Evolutionary conservation across 1,140 invertebrate species (phyloP), one percentile per base, ranked within the genome.

Genomic region (Calephelis nemesis): DNA sequence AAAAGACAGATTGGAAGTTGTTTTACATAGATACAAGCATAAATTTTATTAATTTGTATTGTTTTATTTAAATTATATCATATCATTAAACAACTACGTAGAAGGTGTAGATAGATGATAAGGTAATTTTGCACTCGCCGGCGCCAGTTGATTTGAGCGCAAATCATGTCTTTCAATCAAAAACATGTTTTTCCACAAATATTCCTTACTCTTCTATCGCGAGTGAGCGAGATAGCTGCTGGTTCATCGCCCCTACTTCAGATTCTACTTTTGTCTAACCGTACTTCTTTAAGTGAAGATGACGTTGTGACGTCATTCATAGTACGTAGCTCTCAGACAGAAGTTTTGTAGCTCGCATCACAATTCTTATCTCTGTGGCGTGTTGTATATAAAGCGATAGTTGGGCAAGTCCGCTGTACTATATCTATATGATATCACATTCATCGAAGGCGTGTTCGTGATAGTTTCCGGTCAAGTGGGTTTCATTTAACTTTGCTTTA

Each of bases 291-390:
- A 72, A 84, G 75, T 75, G 86, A 78, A 84, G 82, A 87, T 78
- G 75, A 72, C 67, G 76, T 13, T 69, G 68, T 87, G 81, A 89
- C 89, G 87, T 90, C 85, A 85, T 85, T 90, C 87, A 91, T 91
- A 88, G 89, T 91, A 91, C 89, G 89, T 91, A 91, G 89, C 89
- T 91, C 87, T 91, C 80, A 83, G 86, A 91, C 80, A 79, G 82
- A 81, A 84, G 87, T 91, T 72, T 74, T 88, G 88, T 89, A 91
- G 85, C 87, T 91, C 87, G 87, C 80, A 82, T 88, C 83, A 85
- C 72, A 69, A 64, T 67, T 66, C 84, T 88, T 85, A 87, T 83
- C 76, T 67, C 73, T 69, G 82, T 75, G 75, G 77, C 81, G 81
- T 81, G 84, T 85, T 47, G 81, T 77, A 90, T 91, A 91, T 88